Conservation (phyloP, 2,113 vertebrate species). For the Pantherophis guttatus region DNA sequence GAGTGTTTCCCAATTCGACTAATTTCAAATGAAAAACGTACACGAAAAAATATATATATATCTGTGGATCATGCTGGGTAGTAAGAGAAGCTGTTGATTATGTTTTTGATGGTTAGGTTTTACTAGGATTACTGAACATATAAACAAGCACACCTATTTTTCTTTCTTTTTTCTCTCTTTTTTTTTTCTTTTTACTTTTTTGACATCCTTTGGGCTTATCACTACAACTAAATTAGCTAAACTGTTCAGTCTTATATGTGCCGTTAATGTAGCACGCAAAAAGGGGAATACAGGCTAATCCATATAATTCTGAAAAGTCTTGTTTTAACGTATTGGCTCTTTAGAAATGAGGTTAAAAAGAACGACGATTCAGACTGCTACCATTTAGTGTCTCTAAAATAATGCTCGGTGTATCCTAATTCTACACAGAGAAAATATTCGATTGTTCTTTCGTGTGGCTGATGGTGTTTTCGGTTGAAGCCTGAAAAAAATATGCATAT, state of each 20-base stretch:
- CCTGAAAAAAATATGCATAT: conserved; percentile 93
- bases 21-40: conserved; percentile 73
- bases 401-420: conserved; percentile 68
- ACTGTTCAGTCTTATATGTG: conserved; percentile 58
- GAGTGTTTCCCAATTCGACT: conserved; percentile 85
- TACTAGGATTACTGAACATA: conserved; percentile 73
- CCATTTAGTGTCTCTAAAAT: conserved; percentile 79
- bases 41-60: conserved; percentile 70
- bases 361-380: background rate
- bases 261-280: conserved; percentile 64
- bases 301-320: conserved; percentile 61
- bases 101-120: conserved; percentile 75
- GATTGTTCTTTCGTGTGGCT: conserved; percentile 50
- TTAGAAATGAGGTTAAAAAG: conserved; percentile 53
- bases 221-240: conserved; percentile 72
- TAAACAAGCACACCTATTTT: conserved; percentile 69
- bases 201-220: conserved; percentile 65
- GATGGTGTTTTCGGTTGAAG: conserved; percentile 83
- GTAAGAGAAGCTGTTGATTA: conserved; percentile 75
- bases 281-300: conserved; percentile 61
- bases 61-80: conserved; percentile 79
- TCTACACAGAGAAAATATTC: conserved; percentile 47
- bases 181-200: background rate
- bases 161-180: background rate
- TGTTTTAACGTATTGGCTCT: conserved; percentile 62